Base-by-base conservation (phyloP, 1,140 invertebrate species). In the Apis mellifera region DNA sequence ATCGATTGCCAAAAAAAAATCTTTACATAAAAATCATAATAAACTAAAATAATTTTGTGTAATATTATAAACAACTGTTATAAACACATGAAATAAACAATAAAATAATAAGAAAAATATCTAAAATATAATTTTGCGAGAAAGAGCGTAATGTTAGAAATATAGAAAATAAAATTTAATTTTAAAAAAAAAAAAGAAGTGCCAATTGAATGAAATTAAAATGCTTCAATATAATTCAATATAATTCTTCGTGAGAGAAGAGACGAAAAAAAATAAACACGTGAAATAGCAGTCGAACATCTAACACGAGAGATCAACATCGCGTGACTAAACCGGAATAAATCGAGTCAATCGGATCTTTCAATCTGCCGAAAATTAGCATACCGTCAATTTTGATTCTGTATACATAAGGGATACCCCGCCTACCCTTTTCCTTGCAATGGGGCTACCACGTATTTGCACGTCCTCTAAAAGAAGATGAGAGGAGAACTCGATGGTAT, bases 381-480 rank as follows among this genome's bases (percentile, higher is more conserved):
- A 54, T 66, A 52, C 52, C n/a, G 2, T 17, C 32, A 70, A 42
- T 54, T 23, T 26, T 54, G 72, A 82, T 82, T 55, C 50, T 21
- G 23, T 42, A 11, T 13, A 59, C 50, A 57, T 15, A 26, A n/a
- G 48, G 42, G 73, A 57, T 78, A n/a, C n/a, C n/a, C 60, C 23
- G n/a, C 64, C 68, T 23, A 83, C 81, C 79, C 60, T 86, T 52
- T 59, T 50, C 13, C 54, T 62, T 26, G n/a, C 64, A 32, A 32
- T 50, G 26, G 54, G 21, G 1, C 26, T 23, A 50, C 55, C 54
- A 15, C 55, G 52, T 62, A 48, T 0, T 42, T 17, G 17, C 50
- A 19, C 42, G 23, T n/a, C 26, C 70, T 64, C 69, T 78, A 88
- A 82, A 85, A 86, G 75, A 82, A 65, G 77, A 88, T 80, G 78